These are phyloP conservation scores for Meriones unguiculatus DNA, from an alignment of 2,113 vertebrate species.

Conservation along the genomic window DNA sequence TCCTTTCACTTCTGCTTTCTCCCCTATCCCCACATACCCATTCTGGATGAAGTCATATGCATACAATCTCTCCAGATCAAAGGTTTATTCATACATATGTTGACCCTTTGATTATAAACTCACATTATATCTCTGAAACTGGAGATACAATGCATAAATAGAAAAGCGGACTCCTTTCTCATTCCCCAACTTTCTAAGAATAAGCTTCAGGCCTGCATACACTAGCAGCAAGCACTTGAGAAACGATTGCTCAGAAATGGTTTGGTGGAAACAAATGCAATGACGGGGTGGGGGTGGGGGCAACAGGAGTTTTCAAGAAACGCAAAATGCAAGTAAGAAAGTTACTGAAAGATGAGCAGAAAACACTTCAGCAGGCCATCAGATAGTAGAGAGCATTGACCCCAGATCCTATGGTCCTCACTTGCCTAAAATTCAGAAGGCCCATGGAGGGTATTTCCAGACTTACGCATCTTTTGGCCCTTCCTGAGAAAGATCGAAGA, in stretches of 20 bases:
- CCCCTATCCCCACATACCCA: neutral
- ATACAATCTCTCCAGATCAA: neutral
- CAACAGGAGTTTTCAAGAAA: neutral
- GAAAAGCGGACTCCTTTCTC: neutral
- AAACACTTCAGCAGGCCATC: neutral
- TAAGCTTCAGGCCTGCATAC: neutral
- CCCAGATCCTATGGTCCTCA: neutral
- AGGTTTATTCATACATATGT: neutral
- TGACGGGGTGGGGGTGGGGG: neutral
- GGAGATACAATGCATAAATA: neutral
- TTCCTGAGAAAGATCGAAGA: slow-evolving; percentile 92
- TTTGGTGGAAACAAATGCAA: neutral
- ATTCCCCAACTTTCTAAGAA: too few relatives aligned
- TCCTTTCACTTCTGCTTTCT: neutral
- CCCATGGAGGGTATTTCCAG: accelerated
- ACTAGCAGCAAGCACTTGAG: neutral
- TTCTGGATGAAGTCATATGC: neutral
- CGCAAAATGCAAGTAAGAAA: neutral
- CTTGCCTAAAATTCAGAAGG: neutral
- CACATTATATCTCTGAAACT: neutral
- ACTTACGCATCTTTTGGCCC: slow-evolving; percentile 92
- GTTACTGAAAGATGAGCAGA: neutral
- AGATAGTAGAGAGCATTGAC: neutral
- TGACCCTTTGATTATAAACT: neutral
- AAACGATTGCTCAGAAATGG: neutral